phyloP scores from a whole-genome alignment of 2,113 vertebrate genomes.

The rat (Rattus norvegicus) region DNA sequence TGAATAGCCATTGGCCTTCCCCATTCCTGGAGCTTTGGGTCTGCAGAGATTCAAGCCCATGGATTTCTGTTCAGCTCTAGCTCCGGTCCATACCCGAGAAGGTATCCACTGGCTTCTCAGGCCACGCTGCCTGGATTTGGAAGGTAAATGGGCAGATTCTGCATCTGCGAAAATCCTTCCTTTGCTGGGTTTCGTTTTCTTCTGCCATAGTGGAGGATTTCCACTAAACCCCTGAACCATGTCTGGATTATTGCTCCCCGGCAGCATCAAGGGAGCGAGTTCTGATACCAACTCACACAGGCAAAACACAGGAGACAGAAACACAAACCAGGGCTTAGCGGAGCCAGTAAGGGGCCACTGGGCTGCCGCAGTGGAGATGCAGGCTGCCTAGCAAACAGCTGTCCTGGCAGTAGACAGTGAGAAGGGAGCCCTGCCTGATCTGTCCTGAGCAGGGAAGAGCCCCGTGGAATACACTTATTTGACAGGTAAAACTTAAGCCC shows the following conservation, averaged over 20 bases:
- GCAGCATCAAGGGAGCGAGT: conserved; percentile 31
- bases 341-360: neutral
- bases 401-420: neutral
- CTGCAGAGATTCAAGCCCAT: neutral
- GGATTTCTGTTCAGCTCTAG: neutral
- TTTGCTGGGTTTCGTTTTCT: conserved; percentile 1
- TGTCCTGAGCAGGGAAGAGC: neutral
- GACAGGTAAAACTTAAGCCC: neutral
- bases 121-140: neutral
- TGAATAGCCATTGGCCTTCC: neutral
- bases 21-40: neutral
- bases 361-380: neutral
- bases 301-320: conserved; percentile 13
- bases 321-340: neutral
- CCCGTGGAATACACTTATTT: neutral
- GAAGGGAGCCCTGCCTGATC: neutral
- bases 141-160: conserved; percentile 58
- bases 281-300: neutral
- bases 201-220: conserved; percentile 36
- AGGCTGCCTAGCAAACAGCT: neutral
- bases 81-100: neutral
- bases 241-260: conserved; percentile 66
- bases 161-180: conserved; percentile 35
- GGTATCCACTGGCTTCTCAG: neutral
- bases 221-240: conserved; percentile 50